These are phyloP conservation scores for Sigmodon hispidus DNA, from an alignment of 2,113 vertebrate genomes.

Conservation along the genomic window DNA sequence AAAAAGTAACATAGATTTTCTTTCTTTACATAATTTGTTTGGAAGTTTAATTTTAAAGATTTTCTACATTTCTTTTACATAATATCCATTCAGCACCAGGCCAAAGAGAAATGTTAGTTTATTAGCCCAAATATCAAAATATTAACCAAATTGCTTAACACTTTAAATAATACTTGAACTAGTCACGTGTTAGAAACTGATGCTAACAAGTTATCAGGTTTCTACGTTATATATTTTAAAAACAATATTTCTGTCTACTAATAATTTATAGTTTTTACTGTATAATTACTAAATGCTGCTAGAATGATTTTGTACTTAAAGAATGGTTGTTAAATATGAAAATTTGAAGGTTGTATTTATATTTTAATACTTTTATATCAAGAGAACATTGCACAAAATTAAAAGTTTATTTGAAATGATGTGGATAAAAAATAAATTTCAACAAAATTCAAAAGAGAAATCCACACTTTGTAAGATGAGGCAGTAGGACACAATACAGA, in stretches of 20 bases:
- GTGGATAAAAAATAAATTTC: slow-evolving; percentile 27
- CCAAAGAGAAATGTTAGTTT: not conserved
- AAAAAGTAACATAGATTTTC: not conserved
- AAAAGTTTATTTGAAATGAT: slow-evolving; percentile 19
- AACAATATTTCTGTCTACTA: not conserved
- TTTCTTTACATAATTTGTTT: not conserved
- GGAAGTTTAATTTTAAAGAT: not conserved
- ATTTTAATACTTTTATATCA: slow-evolving; percentile 46
- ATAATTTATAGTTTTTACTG: slow-evolving; percentile 59
- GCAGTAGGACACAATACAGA: not conserved
- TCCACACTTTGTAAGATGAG: slow-evolving; percentile 13
- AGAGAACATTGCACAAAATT: slow-evolving; percentile 14
- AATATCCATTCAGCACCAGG: not conserved
- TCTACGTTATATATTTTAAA: not conserved
- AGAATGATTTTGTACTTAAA: slow-evolving; percentile 57
- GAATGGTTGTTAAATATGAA: not conserved
- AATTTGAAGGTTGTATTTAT: slow-evolving; percentile 50
- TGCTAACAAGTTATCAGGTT: not conserved
- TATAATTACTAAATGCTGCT: slow-evolving; percentile 9
- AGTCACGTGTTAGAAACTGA: not conserved
- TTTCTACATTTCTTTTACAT: not conserved
- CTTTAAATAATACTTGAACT: not conserved
- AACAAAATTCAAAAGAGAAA: not conserved
- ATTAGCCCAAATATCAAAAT: not conserved
- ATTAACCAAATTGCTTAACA: not conserved